Evolutionary conservation across 2,113 vertebrate genomes (phyloP).

Genomic region (Ceyx melanurus): DNA sequence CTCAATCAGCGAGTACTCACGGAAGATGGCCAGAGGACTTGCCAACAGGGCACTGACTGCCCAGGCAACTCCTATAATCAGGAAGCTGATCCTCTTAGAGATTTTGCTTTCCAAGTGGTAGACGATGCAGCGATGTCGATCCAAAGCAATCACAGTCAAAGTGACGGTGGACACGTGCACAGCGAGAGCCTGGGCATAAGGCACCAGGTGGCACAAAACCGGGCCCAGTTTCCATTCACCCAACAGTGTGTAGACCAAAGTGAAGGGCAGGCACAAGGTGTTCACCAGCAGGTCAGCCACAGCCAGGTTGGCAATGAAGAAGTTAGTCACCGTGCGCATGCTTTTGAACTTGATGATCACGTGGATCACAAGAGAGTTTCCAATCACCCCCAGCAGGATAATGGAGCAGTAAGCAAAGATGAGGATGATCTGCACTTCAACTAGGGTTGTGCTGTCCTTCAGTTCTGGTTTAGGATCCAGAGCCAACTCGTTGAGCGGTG

Average conservation of each 20-base stretch:
- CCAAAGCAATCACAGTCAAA: constrained; percentile 91
- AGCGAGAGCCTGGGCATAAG: constrained; percentile 89
- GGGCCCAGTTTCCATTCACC: constrained; percentile 91
- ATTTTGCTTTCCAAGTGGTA: constrained; percentile 91
- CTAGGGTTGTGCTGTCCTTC: constrained; percentile 87
- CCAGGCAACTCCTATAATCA: constrained; percentile 89
- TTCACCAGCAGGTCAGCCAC: constrained; percentile 92
- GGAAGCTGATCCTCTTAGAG: constrained; percentile 85
- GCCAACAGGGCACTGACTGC: constrained; percentile 86
- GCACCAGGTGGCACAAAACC: constrained; percentile 88
- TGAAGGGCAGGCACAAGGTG: constrained; percentile 90
- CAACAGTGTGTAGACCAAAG: constrained; percentile 87
- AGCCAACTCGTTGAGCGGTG: constrained; percentile 56
- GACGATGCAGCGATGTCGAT: constrained; percentile 90
- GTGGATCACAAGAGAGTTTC: constrained; percentile 92
- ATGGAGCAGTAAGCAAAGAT: constrained; percentile 92
- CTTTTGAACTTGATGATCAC: constrained; percentile 91
- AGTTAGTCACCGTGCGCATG: constrained; percentile 92
- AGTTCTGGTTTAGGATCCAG: constrained; percentile 75
- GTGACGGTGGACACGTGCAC: constrained; percentile 95
- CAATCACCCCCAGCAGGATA: constrained; percentile 88
- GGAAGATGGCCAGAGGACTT: constrained; percentile 92
- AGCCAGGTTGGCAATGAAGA: constrained; percentile 92
- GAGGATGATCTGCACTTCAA: constrained; percentile 87
- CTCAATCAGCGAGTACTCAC: constrained; percentile 86